These are phyloP conservation scores for Microtus montanus DNA, from an alignment of 2,113 vertebrate species.

Conservation along the genomic window DNA sequence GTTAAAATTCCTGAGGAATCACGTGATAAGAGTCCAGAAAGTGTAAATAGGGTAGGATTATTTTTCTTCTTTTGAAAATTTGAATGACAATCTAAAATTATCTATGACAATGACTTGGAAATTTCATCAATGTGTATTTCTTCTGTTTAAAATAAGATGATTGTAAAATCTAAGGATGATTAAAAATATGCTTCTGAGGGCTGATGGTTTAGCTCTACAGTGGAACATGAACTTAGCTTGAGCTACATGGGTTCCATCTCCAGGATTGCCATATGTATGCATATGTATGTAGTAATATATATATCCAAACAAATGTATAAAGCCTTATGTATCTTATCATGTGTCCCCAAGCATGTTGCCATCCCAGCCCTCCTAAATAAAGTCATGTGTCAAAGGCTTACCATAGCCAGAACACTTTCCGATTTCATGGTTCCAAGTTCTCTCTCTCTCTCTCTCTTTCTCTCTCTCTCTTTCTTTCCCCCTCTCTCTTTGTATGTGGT, in stretches of 20 bases:
- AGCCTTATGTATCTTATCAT: not conserved
- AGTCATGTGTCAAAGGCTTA: not conserved
- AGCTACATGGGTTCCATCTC: not conserved
- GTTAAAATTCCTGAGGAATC: constrained; percentile 82
- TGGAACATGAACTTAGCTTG: not conserved
- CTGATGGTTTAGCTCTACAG: not conserved
- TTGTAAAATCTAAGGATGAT: constrained; percentile 17
- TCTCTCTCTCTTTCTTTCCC: too few species aligned
- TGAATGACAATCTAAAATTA: constrained; percentile 25
- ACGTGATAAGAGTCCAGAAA: constrained; percentile 77
- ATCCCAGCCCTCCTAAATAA: not conserved
- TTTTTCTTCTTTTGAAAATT: constrained; percentile 50
- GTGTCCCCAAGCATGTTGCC: not conserved
- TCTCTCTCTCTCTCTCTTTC: not conserved
- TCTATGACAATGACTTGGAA: constrained; percentile 30
- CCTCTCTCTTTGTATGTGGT: not conserved
- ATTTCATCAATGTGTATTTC: constrained; percentile 48
- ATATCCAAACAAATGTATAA: constrained; percentile 1
- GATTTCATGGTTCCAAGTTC: not conserved
- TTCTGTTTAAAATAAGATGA: constrained; percentile 25
- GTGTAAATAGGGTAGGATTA: constrained; percentile 83
- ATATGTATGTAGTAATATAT: not conserved
- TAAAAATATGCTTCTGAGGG: not conserved
- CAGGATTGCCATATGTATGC: not conserved
- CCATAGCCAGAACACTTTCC: not conserved